These are phyloP conservation scores for Glomeris marginata DNA, from an alignment of 2,888 invertebrate species.

Conservation along the genomic window DNA sequence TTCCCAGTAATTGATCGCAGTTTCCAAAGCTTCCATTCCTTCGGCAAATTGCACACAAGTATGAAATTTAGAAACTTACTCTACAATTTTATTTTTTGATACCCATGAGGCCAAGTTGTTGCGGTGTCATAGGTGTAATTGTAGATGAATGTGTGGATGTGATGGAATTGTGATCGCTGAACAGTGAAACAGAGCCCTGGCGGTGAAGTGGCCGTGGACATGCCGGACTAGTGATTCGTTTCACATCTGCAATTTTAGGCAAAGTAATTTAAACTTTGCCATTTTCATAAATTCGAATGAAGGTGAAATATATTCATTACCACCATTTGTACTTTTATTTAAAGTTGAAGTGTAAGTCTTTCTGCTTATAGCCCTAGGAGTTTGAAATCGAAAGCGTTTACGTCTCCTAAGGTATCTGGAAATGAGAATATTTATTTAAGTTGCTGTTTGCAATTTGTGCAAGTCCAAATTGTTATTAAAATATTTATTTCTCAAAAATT, in stretches of 20 bases:
- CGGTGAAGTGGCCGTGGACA: conserved; percentile 1
- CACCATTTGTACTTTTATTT: conserved; percentile 6
- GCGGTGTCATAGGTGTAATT: conserved; percentile 51
- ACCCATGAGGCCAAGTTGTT: conserved; percentile 82
- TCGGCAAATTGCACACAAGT: conserved; percentile 14
- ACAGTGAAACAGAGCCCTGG: conserved; percentile 20
- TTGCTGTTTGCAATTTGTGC: no score
- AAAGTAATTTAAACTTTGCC: background rate
- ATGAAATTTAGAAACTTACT: conserved; percentile 1
- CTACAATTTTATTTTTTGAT: background rate
- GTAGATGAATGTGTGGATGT: conserved; percentile 26
- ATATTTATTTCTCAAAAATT: no score
- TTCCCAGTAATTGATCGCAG: conserved; percentile 87
- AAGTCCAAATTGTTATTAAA: no score
- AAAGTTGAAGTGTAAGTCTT: conserved; percentile 1
- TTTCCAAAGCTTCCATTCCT: conserved; percentile 87
- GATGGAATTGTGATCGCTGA: conserved; percentile 18
- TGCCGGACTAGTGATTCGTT: conserved; percentile 10
- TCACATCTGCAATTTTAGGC: conserved; percentile 2
- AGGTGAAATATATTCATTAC: background rate
- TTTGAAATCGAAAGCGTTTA: no score
- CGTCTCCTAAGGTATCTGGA: no score
- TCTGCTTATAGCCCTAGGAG: background rate
- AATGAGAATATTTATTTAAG: no score
- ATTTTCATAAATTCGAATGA: no score